Percentiles rank a stretch among this genome's conserved stretches.
These are phyloP conservation scores for Melieria crassipennis DNA, from an alignment of 2,888 invertebrate genomes.

Conservation along the genomic window DNA sequence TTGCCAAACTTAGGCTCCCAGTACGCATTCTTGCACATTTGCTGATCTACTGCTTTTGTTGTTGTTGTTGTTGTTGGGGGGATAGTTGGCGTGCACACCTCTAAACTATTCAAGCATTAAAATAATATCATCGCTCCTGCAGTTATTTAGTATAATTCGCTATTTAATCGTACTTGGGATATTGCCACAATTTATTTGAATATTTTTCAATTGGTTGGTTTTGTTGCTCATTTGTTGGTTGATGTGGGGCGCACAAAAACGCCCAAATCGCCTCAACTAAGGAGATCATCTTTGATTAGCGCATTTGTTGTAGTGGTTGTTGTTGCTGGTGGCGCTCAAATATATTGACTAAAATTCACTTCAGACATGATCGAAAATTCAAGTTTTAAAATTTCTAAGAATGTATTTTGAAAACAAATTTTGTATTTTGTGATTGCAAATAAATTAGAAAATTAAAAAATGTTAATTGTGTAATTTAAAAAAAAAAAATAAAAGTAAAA, in stretches of 20 bases:
- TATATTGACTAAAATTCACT: neutral
- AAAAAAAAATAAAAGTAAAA: too few relatives aligned
- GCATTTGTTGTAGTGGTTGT: neutral
- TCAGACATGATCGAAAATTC: too few relatives aligned
- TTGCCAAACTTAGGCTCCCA: too few relatives aligned
- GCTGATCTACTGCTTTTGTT: neutral
- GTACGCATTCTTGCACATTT: too few relatives aligned
- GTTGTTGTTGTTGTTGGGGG: neutral
- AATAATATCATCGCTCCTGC: slow-evolving; percentile 50
- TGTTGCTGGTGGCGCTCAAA: neutral
- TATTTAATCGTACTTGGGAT: slow-evolving; percentile 47
- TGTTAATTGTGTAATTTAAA: too few relatives aligned
- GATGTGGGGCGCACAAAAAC: neutral
- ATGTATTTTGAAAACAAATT: too few relatives aligned
- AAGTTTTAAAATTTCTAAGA: too few relatives aligned
- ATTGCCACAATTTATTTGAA: slow-evolving; percentile 51
- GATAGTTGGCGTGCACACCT: neutral
- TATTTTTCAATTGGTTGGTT: slow-evolving; percentile 17
- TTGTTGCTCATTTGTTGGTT: slow-evolving; percentile 7
- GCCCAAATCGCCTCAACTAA: slow-evolving; percentile 39
- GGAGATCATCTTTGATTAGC: slow-evolving; percentile 45
- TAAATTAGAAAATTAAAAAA: too few relatives aligned
- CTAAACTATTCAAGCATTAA: slow-evolving; percentile 14
- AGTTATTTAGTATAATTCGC: neutral
- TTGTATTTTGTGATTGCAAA: too few relatives aligned